Evolutionary conservation across 1,140 invertebrate genomes (phyloP).

Genomic region (Anastrepha ludens): DNA sequence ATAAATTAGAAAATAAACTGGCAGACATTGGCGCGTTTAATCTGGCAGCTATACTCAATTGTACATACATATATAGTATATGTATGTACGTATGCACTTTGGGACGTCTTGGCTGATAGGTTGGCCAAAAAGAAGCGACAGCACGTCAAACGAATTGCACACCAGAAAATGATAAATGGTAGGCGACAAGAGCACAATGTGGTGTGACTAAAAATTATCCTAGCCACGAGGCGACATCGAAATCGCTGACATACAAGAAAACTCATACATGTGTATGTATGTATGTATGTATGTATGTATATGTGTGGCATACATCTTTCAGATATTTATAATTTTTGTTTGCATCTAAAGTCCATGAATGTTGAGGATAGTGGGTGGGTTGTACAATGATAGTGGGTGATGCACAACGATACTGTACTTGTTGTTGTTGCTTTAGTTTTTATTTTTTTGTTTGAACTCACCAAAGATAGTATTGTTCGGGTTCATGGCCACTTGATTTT

Average conservation of each 20-base stretch:
- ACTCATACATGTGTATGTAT: neutral
- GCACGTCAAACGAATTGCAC: neutral
- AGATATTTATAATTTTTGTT: neutral
- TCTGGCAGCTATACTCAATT: neutral
- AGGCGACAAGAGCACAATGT: slow-evolving; percentile 27
- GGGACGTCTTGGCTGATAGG: slow-evolving; percentile 1
- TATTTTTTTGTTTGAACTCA: slow-evolving; percentile 59
- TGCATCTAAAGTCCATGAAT: neutral
- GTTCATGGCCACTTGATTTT: slow-evolving; percentile 77
- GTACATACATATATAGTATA: no score
- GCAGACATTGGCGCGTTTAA: neutral
- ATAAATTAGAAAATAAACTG: neutral
- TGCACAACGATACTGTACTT: neutral
- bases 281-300: neutral
- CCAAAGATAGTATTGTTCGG: slow-evolving; percentile 74
- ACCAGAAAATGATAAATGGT: slow-evolving; percentile 31
- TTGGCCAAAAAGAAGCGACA: slow-evolving; percentile 16
- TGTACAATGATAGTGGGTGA: neutral
- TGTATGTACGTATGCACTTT: neutral
- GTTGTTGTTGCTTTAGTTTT: neutral
- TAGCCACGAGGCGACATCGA: neutral
- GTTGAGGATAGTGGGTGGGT: neutral
- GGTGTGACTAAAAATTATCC: neutral
- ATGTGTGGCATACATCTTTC: no score
- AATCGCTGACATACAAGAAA: neutral